A percentile compares a stretch with the other conserved stretches of the same genome.
Evolutionary conservation across 2,888 invertebrate genomes (phyloP).

Genomic region (Eupithecia vulgata): DNA sequence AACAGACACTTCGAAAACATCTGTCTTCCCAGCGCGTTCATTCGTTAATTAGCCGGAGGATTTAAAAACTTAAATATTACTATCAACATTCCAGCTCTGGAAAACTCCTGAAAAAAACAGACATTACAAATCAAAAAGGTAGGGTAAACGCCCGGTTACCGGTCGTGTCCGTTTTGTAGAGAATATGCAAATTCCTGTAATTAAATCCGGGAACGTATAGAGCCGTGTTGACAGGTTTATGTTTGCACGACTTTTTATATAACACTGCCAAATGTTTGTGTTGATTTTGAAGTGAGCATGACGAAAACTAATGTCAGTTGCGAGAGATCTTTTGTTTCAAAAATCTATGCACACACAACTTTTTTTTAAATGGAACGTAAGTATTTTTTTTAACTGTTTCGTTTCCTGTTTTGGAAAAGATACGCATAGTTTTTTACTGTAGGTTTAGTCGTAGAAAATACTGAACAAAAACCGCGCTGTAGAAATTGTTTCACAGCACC

Average conservation of each 20-base stretch:
- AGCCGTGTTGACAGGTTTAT: conserved; percentile 63
- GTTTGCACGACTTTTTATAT: conserved; percentile 40
- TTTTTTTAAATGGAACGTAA: neutral
- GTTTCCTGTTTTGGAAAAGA: neutral
- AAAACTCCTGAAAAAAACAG: conserved; percentile 35
- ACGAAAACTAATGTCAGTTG: neutral
- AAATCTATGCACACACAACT: neutral
- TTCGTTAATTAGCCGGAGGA: neutral
- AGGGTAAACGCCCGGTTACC: conserved; percentile 56
- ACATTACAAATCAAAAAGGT: conserved; percentile 64
- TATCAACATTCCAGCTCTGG: neutral
- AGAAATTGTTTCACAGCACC: neutral
- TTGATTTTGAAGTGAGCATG: conserved; percentile 6
- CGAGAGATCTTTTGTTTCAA: neutral
- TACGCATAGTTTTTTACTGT: neutral
- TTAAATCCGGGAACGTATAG: conserved; percentile 69
- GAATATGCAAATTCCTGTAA: conserved; percentile 74
- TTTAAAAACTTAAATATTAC: neutral
- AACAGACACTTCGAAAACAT: too few species aligned
- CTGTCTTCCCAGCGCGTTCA: neutral
- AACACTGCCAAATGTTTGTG: conserved; percentile 10
- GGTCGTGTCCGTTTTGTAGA: conserved; percentile 54
- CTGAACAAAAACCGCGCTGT: neutral
- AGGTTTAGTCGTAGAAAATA: neutral
- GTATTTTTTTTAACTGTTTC: neutral